Evolutionary conservation across 2,797 vertebrate species (phyloP).

Genomic region (Rousettus madagascariensis): DNA sequence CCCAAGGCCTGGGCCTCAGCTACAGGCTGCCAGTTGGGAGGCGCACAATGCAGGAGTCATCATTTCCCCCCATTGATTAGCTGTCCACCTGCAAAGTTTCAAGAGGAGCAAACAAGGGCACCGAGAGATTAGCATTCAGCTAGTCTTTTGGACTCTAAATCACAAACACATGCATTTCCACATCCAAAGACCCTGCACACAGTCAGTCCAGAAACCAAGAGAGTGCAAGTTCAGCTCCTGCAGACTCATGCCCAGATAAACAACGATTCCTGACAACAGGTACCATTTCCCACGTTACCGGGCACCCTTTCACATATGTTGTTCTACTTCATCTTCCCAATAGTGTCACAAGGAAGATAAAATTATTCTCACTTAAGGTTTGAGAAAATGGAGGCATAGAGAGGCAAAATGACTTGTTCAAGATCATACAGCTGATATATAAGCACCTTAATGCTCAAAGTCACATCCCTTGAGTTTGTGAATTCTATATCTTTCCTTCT

Average conservation of each 20-base stretch:
- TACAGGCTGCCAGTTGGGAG: conserved; percentile 75
- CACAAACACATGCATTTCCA: conserved; percentile 77
- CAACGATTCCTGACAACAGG: neutral
- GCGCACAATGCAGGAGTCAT: conserved; percentile 82
- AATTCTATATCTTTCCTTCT: neutral
- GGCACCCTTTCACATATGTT: neutral
- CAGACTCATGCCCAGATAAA: neutral
- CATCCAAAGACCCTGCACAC: neutral
- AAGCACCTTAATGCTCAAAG: neutral
- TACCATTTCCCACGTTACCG: neutral
- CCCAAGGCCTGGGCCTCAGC: conserved; percentile 43
- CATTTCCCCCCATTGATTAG: conserved; percentile 87
- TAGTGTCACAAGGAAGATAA: neutral
- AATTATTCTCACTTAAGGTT: neutral
- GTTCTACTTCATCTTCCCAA: neutral
- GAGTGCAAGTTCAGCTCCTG: neutral
- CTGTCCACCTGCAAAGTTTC: conserved; percentile 85
- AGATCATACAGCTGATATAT: neutral
- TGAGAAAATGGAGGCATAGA: neutral
- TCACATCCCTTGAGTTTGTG: neutral
- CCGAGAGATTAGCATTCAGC: conserved; percentile 83
- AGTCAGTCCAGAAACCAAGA: conserved; percentile 10
- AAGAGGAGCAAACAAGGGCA: conserved; percentile 87
- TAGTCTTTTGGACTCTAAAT: conserved; percentile 76
- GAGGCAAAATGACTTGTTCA: neutral